Evolutionary conservation across 2,113 vertebrate genomes (phyloP).

Genomic region (Anseranas semipalmata): DNA sequence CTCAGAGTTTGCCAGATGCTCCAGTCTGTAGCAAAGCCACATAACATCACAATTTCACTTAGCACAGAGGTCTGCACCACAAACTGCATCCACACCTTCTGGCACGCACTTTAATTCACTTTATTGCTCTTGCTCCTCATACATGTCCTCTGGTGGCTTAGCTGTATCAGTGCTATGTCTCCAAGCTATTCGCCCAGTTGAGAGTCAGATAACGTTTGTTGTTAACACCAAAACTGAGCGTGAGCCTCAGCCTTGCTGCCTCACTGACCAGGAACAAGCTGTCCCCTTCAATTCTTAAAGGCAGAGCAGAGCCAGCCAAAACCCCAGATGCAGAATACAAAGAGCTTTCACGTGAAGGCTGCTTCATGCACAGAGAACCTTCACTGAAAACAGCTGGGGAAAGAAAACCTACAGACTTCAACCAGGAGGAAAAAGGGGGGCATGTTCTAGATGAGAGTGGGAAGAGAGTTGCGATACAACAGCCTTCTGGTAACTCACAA

Average conservation of each 20-base stretch:
- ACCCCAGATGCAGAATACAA: neutral
- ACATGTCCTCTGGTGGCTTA: neutral
- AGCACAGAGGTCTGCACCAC: too few relatives aligned
- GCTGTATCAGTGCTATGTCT: neutral
- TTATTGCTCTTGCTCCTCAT: neutral
- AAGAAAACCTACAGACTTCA: neutral
- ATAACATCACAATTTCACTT: fast-evolving
- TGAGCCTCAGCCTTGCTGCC: neutral
- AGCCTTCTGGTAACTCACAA: neutral
- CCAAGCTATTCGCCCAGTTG: neutral
- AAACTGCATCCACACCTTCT: neutral
- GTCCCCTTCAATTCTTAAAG: neutral
- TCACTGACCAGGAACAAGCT: neutral
- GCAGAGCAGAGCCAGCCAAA: neutral
- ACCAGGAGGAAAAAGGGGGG: neutral
- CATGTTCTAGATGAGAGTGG: neutral
- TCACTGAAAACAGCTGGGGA: fast-evolving
- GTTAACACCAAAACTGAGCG: neutral
- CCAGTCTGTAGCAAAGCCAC: neutral
- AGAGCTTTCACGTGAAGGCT: neutral
- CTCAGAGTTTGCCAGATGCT: fast-evolving
- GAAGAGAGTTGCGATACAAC: neutral
- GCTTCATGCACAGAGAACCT: neutral
- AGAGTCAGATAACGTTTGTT: neutral
- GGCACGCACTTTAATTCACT: neutral